Conservation (phyloP, 1,140 invertebrate species). For the Notospermus geniculatus region DNA sequence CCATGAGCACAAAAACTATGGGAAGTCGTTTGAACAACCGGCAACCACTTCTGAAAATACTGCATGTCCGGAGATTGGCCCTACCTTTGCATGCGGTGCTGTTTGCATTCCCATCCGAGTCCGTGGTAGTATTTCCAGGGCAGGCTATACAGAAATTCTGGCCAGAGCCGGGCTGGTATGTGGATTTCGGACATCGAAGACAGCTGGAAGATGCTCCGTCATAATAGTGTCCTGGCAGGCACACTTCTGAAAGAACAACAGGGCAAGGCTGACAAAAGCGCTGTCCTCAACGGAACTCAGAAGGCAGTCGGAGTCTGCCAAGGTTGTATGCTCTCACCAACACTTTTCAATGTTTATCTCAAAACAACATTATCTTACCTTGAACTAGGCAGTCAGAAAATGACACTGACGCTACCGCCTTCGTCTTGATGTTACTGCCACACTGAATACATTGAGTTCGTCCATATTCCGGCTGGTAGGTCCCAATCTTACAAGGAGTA, state of each 20-base stretch:
- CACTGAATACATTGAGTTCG: constrained; percentile 84
- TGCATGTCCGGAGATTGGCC: too few species aligned
- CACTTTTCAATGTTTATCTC: not conserved
- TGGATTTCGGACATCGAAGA: constrained; percentile 83
- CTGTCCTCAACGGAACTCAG: too few species aligned
- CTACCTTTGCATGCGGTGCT: constrained; percentile 16
- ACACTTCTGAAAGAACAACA: constrained; percentile 44
- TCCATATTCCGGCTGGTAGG: constrained; percentile 62
- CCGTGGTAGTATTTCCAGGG: constrained; percentile 23
- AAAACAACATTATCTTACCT: constrained; percentile 25
- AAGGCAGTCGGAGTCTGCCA: too few species aligned
- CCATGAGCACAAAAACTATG: too few species aligned
- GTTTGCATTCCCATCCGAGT: not conserved
- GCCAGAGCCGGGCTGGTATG: constrained; percentile 78
- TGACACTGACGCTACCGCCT: constrained; percentile 74
- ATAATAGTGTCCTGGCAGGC: constrained; percentile 70
- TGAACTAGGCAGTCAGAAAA: constrained; percentile 74
- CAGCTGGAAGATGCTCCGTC: constrained; percentile 81
- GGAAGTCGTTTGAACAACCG: not conserved
- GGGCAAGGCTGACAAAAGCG: too few species aligned
- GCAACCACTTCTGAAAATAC: not conserved
- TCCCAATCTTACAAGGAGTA: constrained; percentile 86
- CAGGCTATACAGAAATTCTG: constrained; percentile 31
- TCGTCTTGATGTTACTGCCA: constrained; percentile 84
- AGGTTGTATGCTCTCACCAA: too few species aligned